These are phyloP conservation scores for Folsomia manolachei DNA, from an alignment of 2,888 invertebrate species.

Conservation along the genomic window DNA sequence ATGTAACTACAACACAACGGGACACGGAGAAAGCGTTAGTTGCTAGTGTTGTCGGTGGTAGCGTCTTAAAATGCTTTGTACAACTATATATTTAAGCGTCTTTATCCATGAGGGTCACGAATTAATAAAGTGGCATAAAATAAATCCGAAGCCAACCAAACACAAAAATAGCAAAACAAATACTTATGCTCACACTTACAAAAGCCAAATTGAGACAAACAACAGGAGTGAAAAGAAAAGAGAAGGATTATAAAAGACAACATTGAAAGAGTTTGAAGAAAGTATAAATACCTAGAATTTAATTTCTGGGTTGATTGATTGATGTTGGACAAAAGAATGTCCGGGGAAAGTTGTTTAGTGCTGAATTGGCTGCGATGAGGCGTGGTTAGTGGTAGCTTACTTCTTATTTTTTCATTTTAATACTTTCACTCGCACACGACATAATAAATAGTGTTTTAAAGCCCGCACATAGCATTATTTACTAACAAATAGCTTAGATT, in stretches of 20 bases:
- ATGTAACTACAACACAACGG: not conserved
- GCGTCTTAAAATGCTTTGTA: no score
- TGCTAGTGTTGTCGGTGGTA: constrained; percentile 29
- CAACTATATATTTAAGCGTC: no score
- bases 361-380: not conserved
- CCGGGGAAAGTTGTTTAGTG: constrained; percentile 16
- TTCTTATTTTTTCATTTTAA: no score
- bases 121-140: constrained; percentile 7
- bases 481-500: not conserved
- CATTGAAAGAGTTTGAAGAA: constrained; percentile 6
- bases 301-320: not conserved
- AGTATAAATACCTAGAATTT: constrained; percentile 11
- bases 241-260: not conserved
- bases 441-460: not conserved
- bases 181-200: not conserved
- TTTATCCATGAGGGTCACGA: no score
- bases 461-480: not conserved
- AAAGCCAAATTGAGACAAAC: not conserved
- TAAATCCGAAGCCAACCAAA: not conserved
- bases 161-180: not conserved
- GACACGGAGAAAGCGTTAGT: not conserved
- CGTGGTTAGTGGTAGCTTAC: not conserved
- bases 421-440: not conserved
- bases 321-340: constrained; percentile 8
- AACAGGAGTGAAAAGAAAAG: not conserved